Percentiles rank a stretch among this genome's conserved stretches.
These are phyloP conservation scores for Gymnocephalus cernua DNA, from an alignment of 2,113 vertebrate genomes.

Conservation along the genomic window DNA sequence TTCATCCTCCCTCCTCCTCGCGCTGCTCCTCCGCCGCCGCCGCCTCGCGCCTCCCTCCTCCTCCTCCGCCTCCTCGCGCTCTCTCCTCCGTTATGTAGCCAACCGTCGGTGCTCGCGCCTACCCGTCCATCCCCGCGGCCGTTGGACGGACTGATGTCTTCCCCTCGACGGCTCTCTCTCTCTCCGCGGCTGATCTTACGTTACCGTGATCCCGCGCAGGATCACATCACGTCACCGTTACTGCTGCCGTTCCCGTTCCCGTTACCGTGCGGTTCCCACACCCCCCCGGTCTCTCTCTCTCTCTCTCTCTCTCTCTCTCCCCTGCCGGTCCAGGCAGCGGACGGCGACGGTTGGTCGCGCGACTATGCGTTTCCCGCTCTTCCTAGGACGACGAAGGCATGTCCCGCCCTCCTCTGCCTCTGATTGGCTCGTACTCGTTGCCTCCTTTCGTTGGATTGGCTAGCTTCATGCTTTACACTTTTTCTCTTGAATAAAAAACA, in stretches of 20 bases:
- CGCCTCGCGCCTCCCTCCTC: conserved; percentile 27
- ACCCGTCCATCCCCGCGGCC: conserved; percentile 62
- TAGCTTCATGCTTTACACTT: too few relatives aligned
- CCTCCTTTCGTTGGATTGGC: too few relatives aligned
- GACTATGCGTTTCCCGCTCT: too few relatives aligned
- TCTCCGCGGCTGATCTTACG: conserved; percentile 55
- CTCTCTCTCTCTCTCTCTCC: conserved; percentile 22
- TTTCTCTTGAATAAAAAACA: too few relatives aligned
- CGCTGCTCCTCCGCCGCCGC: conserved; percentile 44
- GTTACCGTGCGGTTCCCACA: conserved; percentile 20
- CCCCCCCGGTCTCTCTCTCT: background rate
- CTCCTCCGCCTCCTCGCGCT: conserved; percentile 54
- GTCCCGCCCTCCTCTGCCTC: too few relatives aligned
- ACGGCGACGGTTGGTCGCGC: conserved; percentile 7
- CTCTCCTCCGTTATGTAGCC: conserved; percentile 65
- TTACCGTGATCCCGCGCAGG: conserved; percentile 68
- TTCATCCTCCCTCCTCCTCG: conserved; percentile 71
- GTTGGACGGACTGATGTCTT: conserved; percentile 46
- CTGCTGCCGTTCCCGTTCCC: conserved; percentile 17
- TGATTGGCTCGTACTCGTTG: too few relatives aligned
- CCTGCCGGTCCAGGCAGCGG: conserved; percentile 43
- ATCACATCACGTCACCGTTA: conserved; percentile 67
- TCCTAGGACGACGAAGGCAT: too few relatives aligned
- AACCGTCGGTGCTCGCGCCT: conserved; percentile 56
- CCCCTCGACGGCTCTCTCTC: conserved; percentile 42